Evolutionary conservation across 2,888 invertebrate species (phyloP).

Genomic region (Antheraea assamensis): DNA sequence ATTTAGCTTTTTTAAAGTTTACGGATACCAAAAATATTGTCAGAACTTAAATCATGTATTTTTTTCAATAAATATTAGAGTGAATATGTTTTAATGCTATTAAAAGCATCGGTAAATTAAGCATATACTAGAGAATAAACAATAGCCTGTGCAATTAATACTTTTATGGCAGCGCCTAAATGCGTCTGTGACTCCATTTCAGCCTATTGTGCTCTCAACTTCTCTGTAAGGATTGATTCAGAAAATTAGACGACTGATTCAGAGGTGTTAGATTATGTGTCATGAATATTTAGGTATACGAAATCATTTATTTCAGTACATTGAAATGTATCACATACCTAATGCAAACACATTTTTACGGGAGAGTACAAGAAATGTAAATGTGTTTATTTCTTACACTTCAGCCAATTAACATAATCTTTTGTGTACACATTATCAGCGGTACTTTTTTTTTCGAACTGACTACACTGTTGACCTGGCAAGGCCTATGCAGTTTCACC

Average conservation of each 20-base stretch:
- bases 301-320: not conserved
- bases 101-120: conserved; percentile 7
- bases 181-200: conserved; percentile 53
- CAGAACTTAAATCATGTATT: too few species aligned
- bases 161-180: conserved; percentile 74
- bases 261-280: conserved; percentile 38
- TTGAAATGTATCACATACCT: not conserved
- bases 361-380: too few species aligned
- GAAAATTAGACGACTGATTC: conserved; percentile 42
- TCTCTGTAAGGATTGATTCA: conserved; percentile 46
- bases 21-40: too few species aligned
- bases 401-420: too few species aligned
- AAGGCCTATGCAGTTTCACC: too few species aligned
- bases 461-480: too few species aligned
- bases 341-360: too few species aligned
- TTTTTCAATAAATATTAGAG: too few species aligned
- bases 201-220: conserved; percentile 34
- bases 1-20: too few species aligned
- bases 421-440: too few species aligned
- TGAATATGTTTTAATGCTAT: not conserved
- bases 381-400: too few species aligned
- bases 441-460: too few species aligned
- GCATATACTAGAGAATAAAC: conserved; percentile 46
- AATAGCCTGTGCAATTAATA: conserved; percentile 62
- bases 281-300: conserved; percentile 30